Conservation (phyloP, 2,888 invertebrate genomes). For the Dolichomitus sp. region DNA sequence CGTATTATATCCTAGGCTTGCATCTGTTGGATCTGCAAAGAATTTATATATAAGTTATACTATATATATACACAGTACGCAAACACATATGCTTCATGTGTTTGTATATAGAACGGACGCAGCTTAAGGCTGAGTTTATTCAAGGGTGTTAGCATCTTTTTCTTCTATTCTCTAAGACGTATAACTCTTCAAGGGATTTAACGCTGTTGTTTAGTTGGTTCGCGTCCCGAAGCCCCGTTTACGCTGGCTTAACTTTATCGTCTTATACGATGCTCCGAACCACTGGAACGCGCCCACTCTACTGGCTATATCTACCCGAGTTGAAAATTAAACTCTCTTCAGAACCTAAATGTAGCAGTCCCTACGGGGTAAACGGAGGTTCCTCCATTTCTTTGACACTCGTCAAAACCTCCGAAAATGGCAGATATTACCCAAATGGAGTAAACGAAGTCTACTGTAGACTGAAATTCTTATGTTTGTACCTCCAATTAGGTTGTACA, state of each 20-base stretch:
- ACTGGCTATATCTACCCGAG: conserved; percentile 14
- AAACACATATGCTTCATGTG: background rate
- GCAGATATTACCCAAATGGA: no score
- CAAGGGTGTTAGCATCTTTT: background rate
- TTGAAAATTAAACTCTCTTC: no score
- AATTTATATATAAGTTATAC: background rate
- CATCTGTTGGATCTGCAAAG: background rate
- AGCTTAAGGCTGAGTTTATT: background rate
- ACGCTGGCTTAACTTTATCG: conserved; percentile 67
- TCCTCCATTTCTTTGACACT: no score
- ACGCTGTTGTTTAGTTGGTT: conserved; percentile 44
- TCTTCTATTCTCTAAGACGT: background rate
- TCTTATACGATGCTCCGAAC: conserved; percentile 50
- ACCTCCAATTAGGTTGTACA: no score
- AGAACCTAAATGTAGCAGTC: no score
- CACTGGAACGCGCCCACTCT: conserved; percentile 1
- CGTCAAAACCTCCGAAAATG: no score
- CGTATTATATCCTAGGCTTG: background rate
- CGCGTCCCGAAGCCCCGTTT: conserved; percentile 60
- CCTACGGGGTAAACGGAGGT: no score
- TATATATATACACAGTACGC: background rate
- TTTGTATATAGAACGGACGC: background rate
- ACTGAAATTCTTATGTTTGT: no score
- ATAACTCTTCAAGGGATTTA: conserved; percentile 25
- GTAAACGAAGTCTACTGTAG: no score